phyloP scores from a whole-genome alignment of 2,888 invertebrate species.

The Brachypterus glaber region DNA sequence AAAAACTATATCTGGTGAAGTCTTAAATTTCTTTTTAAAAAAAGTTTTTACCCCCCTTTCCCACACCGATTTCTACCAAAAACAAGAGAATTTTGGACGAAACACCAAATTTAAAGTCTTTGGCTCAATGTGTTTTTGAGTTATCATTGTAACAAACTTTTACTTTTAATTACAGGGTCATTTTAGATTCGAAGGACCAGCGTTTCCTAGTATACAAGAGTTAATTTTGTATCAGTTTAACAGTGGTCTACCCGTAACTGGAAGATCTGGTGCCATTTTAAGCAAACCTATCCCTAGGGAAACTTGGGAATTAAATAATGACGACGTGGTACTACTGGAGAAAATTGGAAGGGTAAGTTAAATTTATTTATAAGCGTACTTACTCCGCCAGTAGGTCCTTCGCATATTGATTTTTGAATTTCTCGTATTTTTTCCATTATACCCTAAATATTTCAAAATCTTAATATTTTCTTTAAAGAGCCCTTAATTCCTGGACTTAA shows the following conservation, averaged over 20 bases:
- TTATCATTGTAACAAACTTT: not conserved
- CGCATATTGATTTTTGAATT: too few relatives aligned
- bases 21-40: not conserved
- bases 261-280: constrained; percentile 83
- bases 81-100: too few relatives aligned
- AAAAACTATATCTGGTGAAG: not conserved
- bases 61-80: too few relatives aligned
- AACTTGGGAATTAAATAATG: constrained; percentile 93
- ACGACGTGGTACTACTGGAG: constrained; percentile 81
- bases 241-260: constrained; percentile 81
- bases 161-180: constrained; percentile 56
- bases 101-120: too few relatives aligned
- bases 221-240: constrained; percentile 82
- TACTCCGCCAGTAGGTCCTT: too few relatives aligned
- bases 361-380: constrained; percentile 1
- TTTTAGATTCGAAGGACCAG: constrained; percentile 88
- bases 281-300: constrained; percentile 78
- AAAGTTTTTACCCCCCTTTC: not conserved
- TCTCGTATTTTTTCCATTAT: too few relatives aligned
- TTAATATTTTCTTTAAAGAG: too few relatives aligned
- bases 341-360: constrained; percentile 84
- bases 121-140: not conserved
- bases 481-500: too few relatives aligned
- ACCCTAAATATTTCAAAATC: too few relatives aligned
- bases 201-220: constrained; percentile 87